Conservation (phyloP, 2,113 vertebrate genomes). For the Hemiprocne comata region DNA sequence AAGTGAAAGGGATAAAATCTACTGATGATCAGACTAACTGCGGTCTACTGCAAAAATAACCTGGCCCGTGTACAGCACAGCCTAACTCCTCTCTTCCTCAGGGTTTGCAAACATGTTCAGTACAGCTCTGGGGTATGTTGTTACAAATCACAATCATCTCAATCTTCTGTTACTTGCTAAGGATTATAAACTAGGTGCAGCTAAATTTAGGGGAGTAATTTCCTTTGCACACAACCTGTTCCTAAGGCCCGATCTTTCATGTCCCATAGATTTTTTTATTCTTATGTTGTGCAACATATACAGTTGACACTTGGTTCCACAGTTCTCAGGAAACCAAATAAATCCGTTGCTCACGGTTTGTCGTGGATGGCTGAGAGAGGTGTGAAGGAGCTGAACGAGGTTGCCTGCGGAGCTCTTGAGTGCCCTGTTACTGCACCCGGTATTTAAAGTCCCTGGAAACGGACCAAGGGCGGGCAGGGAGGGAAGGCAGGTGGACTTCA, state of each 20-base stretch:
- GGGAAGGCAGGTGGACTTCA: background rate
- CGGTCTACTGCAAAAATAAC: background rate
- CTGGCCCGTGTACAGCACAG: background rate
- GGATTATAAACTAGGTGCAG: background rate
- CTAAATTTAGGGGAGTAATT: background rate
- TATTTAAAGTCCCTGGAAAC: background rate
- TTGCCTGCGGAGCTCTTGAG: fast-evolving
- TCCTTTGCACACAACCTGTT: background rate
- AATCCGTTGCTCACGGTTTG: background rate
- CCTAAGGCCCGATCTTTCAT: background rate
- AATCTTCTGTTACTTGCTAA: background rate
- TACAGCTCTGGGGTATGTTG: background rate
- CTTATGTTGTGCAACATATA: background rate
- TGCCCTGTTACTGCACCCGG: too few species aligned
- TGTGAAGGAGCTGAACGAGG: background rate
- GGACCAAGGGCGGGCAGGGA: fast-evolving
- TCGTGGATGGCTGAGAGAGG: background rate
- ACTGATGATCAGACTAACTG: background rate
- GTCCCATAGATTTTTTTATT: background rate
- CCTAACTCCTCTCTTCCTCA: background rate
- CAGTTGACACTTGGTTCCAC: background rate
- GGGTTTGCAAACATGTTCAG: background rate
- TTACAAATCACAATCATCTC: background rate
- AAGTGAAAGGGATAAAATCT: background rate
- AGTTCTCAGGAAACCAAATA: background rate